phyloP scores from a whole-genome alignment of 2,797 vertebrate species.

The Oreochromis grahami region DNA sequence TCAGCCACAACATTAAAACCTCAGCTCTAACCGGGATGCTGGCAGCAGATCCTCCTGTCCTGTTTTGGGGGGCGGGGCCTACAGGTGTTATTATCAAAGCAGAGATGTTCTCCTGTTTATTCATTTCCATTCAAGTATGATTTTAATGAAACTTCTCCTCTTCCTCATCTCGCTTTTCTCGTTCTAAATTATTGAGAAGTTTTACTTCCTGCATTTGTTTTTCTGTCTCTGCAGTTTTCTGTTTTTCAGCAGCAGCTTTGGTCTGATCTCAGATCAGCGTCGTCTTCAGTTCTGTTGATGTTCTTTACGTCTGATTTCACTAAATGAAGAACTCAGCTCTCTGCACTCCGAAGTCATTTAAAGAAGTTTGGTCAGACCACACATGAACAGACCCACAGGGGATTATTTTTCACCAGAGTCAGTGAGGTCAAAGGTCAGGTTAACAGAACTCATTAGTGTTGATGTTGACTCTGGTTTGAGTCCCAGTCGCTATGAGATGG shows the following conservation, averaged over 20 bases:
- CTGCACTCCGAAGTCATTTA: too few relatives aligned
- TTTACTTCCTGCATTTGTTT: neutral
- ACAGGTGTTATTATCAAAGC: neutral
- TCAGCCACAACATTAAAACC: neutral
- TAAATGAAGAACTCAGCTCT: neutral
- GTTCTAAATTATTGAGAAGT: neutral
- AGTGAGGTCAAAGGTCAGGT: neutral
- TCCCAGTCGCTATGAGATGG: neutral
- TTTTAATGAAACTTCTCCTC: neutral
- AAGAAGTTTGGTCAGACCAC: neutral
- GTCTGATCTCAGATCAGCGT: neutral
- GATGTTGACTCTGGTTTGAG: neutral
- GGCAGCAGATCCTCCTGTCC: neutral
- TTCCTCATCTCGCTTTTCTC: neutral
- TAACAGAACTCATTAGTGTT: neutral
- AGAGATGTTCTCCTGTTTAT: neutral
- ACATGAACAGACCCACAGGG: neutral
- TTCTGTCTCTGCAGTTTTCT: neutral
- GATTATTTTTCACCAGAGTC: neutral
- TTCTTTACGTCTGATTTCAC: neutral
- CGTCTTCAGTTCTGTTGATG: neutral
- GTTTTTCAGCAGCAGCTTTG: neutral
- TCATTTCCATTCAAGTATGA: neutral
- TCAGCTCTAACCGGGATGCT: neutral
- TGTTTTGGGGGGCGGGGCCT: neutral